These are phyloP conservation scores for Trichonephila clavata DNA, from an alignment of 1,140 invertebrate genomes.

Conservation along the genomic window DNA sequence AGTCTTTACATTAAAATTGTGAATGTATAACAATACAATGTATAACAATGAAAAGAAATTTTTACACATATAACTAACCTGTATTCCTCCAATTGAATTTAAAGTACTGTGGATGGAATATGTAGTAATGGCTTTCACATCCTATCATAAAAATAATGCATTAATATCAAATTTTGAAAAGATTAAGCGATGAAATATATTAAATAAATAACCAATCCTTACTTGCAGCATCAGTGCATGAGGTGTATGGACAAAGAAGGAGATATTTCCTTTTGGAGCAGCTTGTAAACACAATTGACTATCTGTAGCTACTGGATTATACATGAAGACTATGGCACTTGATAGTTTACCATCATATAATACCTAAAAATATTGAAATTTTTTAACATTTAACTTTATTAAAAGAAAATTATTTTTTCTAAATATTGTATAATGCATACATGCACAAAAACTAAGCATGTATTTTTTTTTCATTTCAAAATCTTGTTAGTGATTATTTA, in stretches of 20 bases:
- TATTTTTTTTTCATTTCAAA: too few relatives aligned
- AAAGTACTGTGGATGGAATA: constrained; percentile 99
- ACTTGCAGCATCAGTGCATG: constrained; percentile 99
- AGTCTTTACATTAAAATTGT: too few relatives aligned
- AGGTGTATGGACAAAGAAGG: constrained; percentile 99
- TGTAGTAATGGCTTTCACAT: constrained; percentile 99
- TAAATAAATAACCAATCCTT: constrained; percentile 79
- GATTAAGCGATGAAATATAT: background rate
- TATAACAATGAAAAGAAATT: background rate
- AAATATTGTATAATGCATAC: background rate
- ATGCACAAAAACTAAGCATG: too few relatives aligned
- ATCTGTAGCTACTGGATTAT: constrained; percentile 99
- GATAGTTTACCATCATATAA: constrained; percentile 99
- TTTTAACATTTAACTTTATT: background rate
- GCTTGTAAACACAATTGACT: constrained; percentile 98
- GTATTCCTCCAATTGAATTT: constrained; percentile 99
- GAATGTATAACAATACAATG: too few relatives aligned
- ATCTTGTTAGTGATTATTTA: too few relatives aligned
- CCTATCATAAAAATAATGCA: constrained; percentile 84
- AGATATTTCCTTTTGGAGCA: constrained; percentile 96
- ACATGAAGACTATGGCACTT: constrained; percentile 98
- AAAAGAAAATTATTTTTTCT: background rate
- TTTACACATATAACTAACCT: constrained; percentile 82
- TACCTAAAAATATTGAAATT: constrained; percentile 84
- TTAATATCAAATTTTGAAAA: background rate